Percentiles rank a stretch among this genome's conserved stretches.
phyloP scores from a whole-genome alignment of 1,140 invertebrate genomes.

The Leptonema lineaticorne region DNA sequence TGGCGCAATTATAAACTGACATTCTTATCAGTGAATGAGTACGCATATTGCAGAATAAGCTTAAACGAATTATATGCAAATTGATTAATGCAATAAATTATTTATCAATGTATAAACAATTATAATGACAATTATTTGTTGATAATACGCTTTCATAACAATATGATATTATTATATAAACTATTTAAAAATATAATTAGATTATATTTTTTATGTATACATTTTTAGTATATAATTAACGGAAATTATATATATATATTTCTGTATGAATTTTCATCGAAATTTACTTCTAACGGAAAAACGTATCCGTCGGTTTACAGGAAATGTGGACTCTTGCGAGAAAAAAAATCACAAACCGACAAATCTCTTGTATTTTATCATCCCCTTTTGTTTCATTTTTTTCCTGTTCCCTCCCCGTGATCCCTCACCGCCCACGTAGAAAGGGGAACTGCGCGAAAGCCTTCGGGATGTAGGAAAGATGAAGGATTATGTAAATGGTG shows the following conservation, averaged over 20 bases:
- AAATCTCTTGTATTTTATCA: constrained; percentile 39
- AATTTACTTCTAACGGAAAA: constrained; percentile 38
- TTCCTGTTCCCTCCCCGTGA: constrained; percentile 24
- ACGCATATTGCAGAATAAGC: too few species aligned
- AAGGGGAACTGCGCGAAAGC: constrained; percentile 26
- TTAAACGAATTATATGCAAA: too few species aligned
- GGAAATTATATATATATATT: too few species aligned
- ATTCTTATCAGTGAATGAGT: too few species aligned
- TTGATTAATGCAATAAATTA: not conserved
- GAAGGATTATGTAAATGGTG: constrained; percentile 42
- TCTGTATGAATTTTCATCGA: not conserved
- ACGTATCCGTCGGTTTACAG: constrained; percentile 36
- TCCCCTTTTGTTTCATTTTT: constrained; percentile 41
- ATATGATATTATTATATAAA: not conserved
- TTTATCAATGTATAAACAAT: not conserved
- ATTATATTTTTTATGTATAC: not conserved
- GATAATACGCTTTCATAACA: too few species aligned
- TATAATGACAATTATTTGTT: too few species aligned
- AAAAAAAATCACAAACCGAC: constrained; percentile 40
- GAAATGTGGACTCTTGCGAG: constrained; percentile 33
- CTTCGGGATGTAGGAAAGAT: constrained; percentile 39
- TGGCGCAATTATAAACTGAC: too few species aligned
- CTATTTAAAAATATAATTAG: not conserved
- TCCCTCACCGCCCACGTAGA: too few species aligned
- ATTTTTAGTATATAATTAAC: too few species aligned